A percentile compares a stretch with the other conserved stretches of the same genome.
These are phyloP conservation scores for Mobula birostris DNA, from an alignment of 2,113 vertebrate genomes.

Conservation along the genomic window DNA sequence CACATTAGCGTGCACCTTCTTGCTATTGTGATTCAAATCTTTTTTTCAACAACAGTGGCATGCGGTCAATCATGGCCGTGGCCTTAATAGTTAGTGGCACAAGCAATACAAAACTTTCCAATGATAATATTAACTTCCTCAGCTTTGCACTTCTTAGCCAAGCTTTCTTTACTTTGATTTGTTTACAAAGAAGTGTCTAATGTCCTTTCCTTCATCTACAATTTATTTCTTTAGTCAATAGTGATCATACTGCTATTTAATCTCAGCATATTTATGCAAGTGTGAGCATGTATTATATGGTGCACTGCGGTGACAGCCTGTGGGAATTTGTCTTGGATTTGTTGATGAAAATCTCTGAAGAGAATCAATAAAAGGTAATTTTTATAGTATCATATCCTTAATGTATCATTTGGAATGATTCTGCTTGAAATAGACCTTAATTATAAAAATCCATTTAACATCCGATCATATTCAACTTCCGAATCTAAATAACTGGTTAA, in stretches of 20 bases:
- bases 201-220: slow-evolving; percentile 7
- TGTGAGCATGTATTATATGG: neutral
- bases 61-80: neutral
- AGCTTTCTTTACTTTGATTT: slow-evolving; percentile 10
- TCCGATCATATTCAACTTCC: slow-evolving; percentile 40
- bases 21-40: slow-evolving; percentile 10
- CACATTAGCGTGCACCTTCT: neutral
- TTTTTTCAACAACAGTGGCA: slow-evolving; percentile 14
- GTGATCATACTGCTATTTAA: neutral
- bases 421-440: slow-evolving; percentile 38
- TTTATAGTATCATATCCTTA: slow-evolving; percentile 43
- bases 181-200: neutral
- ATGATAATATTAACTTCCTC: neutral
- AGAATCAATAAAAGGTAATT: slow-evolving; percentile 32
- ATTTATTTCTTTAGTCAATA: slow-evolving; percentile 4
- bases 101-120: neutral
- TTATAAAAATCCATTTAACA: slow-evolving; percentile 46
- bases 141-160: neutral
- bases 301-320: neutral
- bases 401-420: slow-evolving; percentile 44
- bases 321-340: neutral
- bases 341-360: slow-evolving; percentile 29
- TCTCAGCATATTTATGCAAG: neutral
- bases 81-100: neutral
- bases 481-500: slow-evolving; percentile 39